A percentile compares a stretch with the other conserved stretches of the same genome.
phyloP scores from a whole-genome alignment of 2,797 vertebrate genomes.

The Phalloptychus januarius region DNA sequence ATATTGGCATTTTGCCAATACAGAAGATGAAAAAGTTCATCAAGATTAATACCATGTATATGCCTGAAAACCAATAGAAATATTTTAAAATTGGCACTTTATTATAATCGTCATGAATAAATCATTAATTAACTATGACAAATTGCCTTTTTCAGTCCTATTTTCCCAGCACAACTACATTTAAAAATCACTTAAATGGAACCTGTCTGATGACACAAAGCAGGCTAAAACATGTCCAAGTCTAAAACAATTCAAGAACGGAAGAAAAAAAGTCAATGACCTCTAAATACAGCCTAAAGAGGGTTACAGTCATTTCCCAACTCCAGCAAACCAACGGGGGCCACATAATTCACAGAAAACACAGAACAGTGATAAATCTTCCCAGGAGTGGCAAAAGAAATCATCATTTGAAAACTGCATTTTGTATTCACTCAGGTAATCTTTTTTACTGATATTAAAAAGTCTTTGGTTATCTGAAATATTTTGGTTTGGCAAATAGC shows the following conservation, averaged over 20 bases:
- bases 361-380: neutral
- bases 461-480: neutral
- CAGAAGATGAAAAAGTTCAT: neutral
- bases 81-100: neutral
- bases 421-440: slow-evolving; percentile 9
- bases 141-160: neutral
- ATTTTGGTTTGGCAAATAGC: neutral
- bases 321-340: neutral
- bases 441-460: slow-evolving; percentile 3
- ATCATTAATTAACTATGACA: neutral
- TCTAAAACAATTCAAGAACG: neutral
- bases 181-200: neutral
- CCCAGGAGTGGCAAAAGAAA: slow-evolving; percentile 1
- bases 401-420: neutral
- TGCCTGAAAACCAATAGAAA: neutral
- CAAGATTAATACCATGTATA: neutral
- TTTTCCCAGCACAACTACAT: neutral
- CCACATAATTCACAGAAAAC: neutral
- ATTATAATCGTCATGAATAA: neutral
- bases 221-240: neutral
- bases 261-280: neutral
- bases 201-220: neutral
- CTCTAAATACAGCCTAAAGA: neutral
- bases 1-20: neutral
- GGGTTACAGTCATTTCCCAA: neutral